These are phyloP conservation scores for Bombus vancouverensis DNA, from an alignment of 1,140 invertebrate genomes.

Conservation along the genomic window DNA sequence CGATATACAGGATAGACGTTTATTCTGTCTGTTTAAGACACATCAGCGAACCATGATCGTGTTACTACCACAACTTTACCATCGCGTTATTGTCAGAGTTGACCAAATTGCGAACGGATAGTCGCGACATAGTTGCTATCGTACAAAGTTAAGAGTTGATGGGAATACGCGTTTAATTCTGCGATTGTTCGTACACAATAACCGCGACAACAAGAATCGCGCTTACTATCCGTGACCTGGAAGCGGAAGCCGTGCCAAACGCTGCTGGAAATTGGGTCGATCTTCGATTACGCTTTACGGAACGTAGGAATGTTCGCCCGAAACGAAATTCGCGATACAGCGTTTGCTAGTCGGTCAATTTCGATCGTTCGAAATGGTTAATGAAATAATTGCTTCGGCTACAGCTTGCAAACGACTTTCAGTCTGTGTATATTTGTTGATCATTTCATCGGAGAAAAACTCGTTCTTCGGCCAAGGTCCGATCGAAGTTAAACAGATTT, in stretches of 20 bases:
- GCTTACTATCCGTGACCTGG: background rate
- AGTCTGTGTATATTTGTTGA: background rate
- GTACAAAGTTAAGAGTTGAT: background rate
- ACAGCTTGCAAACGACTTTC: too few species aligned
- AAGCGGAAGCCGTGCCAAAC: background rate
- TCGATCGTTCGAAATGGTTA: background rate
- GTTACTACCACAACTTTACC: background rate
- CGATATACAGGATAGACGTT: background rate
- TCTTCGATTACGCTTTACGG: background rate
- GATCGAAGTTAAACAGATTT: background rate
- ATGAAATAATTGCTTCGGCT: background rate
- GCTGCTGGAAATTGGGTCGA: background rate
- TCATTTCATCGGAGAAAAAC: background rate
- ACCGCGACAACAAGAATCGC: slow-evolving; percentile 7
- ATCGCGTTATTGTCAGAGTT: background rate
- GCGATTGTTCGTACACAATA: slow-evolving; percentile 2
- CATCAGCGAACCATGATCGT: background rate
- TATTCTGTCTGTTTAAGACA: background rate
- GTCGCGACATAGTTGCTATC: background rate
- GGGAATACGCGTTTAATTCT: slow-evolving; percentile 22
- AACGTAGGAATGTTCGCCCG: background rate
- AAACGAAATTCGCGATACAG: background rate
- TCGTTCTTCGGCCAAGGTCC: background rate
- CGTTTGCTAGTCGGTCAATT: background rate
- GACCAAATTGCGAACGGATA: background rate